Percentiles rank a stretch among this genome's conserved stretches.
Conservation (phyloP, 2,888 invertebrate species). For the Palloptera scutellata region DNA sequence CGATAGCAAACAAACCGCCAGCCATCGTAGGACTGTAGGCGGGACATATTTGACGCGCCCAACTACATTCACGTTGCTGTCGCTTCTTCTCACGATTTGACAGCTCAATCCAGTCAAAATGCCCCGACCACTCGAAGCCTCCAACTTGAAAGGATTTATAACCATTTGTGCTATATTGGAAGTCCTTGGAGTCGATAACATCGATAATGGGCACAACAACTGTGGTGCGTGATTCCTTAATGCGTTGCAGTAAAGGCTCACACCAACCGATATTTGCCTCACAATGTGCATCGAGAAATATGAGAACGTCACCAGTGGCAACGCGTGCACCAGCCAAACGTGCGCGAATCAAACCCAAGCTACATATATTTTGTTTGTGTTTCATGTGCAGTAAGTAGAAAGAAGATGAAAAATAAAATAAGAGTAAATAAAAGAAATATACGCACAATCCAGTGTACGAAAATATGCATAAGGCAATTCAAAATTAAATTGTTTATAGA, state of each 20-base stretch:
- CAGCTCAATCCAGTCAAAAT: constrained; percentile 86
- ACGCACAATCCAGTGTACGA: too few species aligned
- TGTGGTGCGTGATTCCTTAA: constrained; percentile 80
- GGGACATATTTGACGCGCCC: constrained; percentile 58
- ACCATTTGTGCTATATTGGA: constrained; percentile 64
- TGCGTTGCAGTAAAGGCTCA: constrained; percentile 86
- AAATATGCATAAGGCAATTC: too few species aligned
- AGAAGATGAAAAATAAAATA: constrained; percentile 7
- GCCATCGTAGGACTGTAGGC: constrained; percentile 93
- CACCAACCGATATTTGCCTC: constrained; percentile 85
- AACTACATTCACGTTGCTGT: constrained; percentile 55
- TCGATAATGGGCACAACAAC: constrained; percentile 96
- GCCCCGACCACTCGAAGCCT: constrained; percentile 78
- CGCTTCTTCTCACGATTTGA: constrained; percentile 60
- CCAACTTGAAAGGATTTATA: constrained; percentile 64
- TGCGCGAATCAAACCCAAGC: constrained; percentile 89
- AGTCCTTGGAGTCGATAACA: constrained; percentile 77
- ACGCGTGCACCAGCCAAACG: constrained; percentile 86
- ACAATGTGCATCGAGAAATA: constrained; percentile 93
- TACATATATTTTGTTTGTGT: constrained; percentile 46
- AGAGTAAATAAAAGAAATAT: constrained; percentile 8
- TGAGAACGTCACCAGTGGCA: constrained; percentile 80
- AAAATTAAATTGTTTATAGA: too few species aligned
- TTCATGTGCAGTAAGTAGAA: too few species aligned
- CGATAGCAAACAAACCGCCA: constrained; percentile 95